Percentiles rank a stretch among this genome's conserved stretches.
phyloP scores from a whole-genome alignment of 2,888 invertebrate genomes.

The Agelastica alni region DNA sequence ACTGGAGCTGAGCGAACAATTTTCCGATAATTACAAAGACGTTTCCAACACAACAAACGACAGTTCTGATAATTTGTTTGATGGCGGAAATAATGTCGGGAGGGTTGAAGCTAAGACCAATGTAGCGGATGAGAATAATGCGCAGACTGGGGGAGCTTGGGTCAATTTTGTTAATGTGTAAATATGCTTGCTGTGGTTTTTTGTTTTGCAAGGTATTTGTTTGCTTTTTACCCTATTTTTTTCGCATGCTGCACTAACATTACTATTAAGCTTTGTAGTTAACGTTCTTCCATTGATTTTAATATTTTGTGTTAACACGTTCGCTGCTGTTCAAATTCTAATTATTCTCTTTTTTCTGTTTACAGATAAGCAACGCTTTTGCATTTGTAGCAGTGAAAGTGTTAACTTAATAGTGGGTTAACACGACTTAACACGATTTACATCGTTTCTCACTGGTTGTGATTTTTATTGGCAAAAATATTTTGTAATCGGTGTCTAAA shows the following conservation, averaged over 20 bases:
- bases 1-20: conserved; percentile 32
- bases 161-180: conserved; percentile 58
- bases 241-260: conserved; percentile 33
- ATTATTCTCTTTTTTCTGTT: no score
- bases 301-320: neutral
- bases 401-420: no score
- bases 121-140: conserved; percentile 34
- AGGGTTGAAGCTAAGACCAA: conserved; percentile 27
- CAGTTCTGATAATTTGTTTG: conserved; percentile 38
- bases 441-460: no score
- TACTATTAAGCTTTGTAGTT: conserved; percentile 28
- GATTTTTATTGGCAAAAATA: no score
- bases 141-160: conserved; percentile 51
- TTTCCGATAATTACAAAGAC: conserved; percentile 41
- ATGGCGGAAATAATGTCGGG: conserved; percentile 20
- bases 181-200: conserved; percentile 54
- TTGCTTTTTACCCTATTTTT: conserved; percentile 40
- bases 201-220: conserved; percentile 43
- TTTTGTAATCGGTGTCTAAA: no score
- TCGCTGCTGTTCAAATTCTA: neutral
- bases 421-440: no score
- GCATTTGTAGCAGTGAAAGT: no score
- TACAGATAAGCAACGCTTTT: no score
- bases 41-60: conserved; percentile 24
- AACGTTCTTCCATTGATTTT: conserved; percentile 3